Evolutionary conservation across 2,113 vertebrate species (phyloP), one percentile per base, ranked within the genome.

Genomic region (Callipepla californica): DNA sequence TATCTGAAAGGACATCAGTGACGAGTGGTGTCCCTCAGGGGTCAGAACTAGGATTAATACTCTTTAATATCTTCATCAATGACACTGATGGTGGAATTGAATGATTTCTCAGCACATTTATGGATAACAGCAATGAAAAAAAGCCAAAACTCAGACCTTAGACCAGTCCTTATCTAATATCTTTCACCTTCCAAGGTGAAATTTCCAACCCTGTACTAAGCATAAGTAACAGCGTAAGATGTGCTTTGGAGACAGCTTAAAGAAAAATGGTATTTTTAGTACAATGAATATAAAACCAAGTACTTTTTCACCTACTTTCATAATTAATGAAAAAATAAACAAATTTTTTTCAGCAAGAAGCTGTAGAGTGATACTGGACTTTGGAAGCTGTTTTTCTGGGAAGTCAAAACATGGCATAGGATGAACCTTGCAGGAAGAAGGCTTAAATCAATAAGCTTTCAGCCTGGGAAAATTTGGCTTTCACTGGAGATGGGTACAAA

Each of bases 381-480:
- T 87, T 82, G 87, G 75, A 90, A 93, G 44, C 75, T 92, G 70
- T 47, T 93, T 42, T 73, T 93, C 48, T 15, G 23, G 45, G 55
- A 66, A 68, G 81, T 85, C 57, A 94, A 91, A 92, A 93, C 67
- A 53, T 76, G 82, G 58, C 58, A 87, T 40, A 50, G 75, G 63
- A 89, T 82, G 72, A 82, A 58, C 59, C 48, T 90, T 90, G 13
- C 22, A 65, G 76, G 58, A 26, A 67, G 67, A 93, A 87, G 82
- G 91, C 75, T 95, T 91, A 55, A 89, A 89, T 89, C 57, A 44
- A 63, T 84, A 89, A 87, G 66, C 88, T 91, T 85, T 91, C 75
- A 96, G 75, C 70, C 85, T 82, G 70, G 53, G 48, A 96, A 95
- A 94, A 85, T 69, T 80, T 79, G 92, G 80, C 48, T 8, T 80